A percentile compares a stretch with the other conserved stretches of the same genome.
phyloP scores from a whole-genome alignment of 2,888 invertebrate genomes.

The Drosophila demipolita region DNA sequence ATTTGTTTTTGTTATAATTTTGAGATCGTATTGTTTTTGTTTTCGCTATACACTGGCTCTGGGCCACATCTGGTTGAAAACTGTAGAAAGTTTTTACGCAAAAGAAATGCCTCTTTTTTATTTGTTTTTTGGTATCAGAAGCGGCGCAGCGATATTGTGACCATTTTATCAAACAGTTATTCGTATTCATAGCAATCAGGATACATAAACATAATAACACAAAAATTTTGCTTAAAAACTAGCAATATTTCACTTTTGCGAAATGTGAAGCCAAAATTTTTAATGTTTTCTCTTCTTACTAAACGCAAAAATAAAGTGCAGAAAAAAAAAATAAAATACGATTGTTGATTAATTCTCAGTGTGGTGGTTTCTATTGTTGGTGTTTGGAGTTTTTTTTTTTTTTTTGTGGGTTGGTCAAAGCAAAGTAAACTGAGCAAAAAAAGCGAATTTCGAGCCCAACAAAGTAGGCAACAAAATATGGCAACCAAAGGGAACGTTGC shows the following conservation, averaged over 20 bases:
- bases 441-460: constrained; percentile 18
- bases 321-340: no score
- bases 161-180: constrained; percentile 34
- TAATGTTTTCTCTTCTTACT: background rate
- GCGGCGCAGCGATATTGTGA: constrained; percentile 24
- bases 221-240: constrained; percentile 39
- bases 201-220: constrained; percentile 46
- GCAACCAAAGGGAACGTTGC: constrained; percentile 16
- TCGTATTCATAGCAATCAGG: constrained; percentile 36
- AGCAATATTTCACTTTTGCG: constrained; percentile 33
- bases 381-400: background rate
- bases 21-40: constrained; percentile 66
- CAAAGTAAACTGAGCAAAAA: constrained; percentile 66
- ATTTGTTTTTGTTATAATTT: constrained; percentile 69
- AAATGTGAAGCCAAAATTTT: constrained; percentile 49
- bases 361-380: background rate
- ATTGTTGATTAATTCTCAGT: constrained; percentile 6
- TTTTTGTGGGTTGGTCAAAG: constrained; percentile 47
- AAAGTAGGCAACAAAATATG: constrained; percentile 34
- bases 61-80: constrained; percentile 27
- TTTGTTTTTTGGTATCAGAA: background rate
- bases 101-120: constrained; percentile 2
- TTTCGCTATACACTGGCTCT: constrained; percentile 33
- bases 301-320: constrained; percentile 26
- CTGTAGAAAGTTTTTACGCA: constrained; percentile 9